Percentiles rank a stretch among this genome's conserved stretches.
Evolutionary conservation across 2,888 invertebrate genomes (phyloP).

Genomic region (Agrochola litura): DNA sequence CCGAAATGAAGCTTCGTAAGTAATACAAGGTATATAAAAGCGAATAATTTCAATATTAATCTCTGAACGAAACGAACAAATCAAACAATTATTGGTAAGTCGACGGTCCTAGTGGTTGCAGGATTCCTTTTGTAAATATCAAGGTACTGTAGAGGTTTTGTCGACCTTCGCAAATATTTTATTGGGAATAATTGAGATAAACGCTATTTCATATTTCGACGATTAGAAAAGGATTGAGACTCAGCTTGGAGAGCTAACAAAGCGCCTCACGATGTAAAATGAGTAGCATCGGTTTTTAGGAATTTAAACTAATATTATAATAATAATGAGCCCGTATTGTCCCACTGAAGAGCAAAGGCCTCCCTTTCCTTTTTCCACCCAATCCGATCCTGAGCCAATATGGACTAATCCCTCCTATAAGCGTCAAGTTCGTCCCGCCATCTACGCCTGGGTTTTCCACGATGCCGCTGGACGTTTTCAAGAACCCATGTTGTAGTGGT

Average conservation of each 20-base stretch:
- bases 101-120: background rate
- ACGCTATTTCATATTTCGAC: background rate
- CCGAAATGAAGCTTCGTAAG: conserved; percentile 9
- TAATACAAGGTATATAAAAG: conserved; percentile 8
- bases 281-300: background rate
- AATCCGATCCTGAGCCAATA: no score
- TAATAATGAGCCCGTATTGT: no score
- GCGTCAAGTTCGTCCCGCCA: no score
- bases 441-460: no score
- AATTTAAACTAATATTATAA: background rate
- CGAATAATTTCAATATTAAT: conserved; percentile 16
- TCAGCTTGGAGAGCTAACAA: background rate
- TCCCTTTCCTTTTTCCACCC: no score
- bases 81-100: conserved; percentile 9
- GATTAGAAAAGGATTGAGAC: background rate
- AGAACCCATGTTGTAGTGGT: no score
- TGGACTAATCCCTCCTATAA: no score
- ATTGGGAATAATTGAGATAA: background rate
- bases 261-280: background rate
- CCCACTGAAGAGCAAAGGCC: no score
- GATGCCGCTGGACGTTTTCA: no score
- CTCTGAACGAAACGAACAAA: conserved; percentile 10
- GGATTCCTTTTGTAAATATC: conserved; percentile 22
- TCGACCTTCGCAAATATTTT: background rate
- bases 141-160: background rate